A percentile compares a stretch with the other conserved stretches of the same genome.
These are phyloP conservation scores for Bovichtus variegatus DNA, from an alignment of 2,797 vertebrate genomes.

Conservation along the genomic window DNA sequence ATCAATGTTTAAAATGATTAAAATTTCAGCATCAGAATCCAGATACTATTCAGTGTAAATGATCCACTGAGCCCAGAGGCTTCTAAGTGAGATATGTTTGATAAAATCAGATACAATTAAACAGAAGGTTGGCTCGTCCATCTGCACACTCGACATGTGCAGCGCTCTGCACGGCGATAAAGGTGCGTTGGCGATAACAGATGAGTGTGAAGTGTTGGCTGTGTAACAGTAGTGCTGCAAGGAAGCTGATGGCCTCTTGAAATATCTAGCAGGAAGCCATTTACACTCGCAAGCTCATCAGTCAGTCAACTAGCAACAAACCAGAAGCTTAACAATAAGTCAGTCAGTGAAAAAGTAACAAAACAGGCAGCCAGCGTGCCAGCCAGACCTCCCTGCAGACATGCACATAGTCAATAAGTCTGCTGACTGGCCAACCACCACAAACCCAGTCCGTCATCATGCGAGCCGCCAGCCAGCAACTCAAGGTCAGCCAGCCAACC, in stretches of 20 bases:
- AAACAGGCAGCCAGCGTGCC: constrained; percentile 26
- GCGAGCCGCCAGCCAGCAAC: constrained; percentile 56
- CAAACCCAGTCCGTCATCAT: constrained; percentile 48
- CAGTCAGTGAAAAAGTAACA: constrained; percentile 29
- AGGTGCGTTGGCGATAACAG: constrained; percentile 27
- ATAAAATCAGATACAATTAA: constrained; percentile 5
- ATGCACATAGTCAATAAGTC: constrained; percentile 58
- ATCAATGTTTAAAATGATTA: background rate
- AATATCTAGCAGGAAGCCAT: constrained; percentile 45
- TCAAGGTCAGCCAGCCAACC: constrained; percentile 73
- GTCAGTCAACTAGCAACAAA: constrained; percentile 20
- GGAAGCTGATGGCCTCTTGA: constrained; percentile 37
- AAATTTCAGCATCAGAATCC: background rate
- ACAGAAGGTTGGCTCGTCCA: constrained; percentile 3
- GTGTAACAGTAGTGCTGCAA: constrained; percentile 17
- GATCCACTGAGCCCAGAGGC: background rate
- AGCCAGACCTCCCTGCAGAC: constrained; percentile 50
- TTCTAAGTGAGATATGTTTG: background rate
- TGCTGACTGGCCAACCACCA: constrained; percentile 48
- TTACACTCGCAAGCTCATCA: background rate
- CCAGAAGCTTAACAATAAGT: constrained; percentile 46
- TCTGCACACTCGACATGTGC: constrained; percentile 1
- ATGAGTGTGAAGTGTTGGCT: constrained; percentile 31
- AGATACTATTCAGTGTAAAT: background rate
- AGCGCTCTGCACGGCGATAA: constrained; percentile 16